Percentiles rank a stretch among this genome's conserved stretches.
These are phyloP conservation scores for Cloeon dipterum DNA, from an alignment of 2,888 invertebrate genomes.

Conservation along the genomic window DNA sequence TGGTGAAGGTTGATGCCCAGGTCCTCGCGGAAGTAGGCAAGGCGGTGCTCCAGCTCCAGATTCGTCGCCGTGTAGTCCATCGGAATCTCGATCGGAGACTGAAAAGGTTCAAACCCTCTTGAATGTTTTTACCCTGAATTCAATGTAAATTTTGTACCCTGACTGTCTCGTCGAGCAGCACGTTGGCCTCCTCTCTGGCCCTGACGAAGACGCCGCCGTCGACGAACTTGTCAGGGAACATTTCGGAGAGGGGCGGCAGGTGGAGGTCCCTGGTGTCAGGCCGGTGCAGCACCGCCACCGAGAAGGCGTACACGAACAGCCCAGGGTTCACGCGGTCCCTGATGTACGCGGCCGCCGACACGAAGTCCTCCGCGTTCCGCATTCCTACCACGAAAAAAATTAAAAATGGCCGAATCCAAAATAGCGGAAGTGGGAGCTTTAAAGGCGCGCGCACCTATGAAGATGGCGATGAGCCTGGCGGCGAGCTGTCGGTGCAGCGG, in stretches of 20 bases:
- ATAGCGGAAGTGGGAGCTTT: no score
- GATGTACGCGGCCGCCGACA: constrained; percentile 43
- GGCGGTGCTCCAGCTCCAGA: constrained; percentile 49
- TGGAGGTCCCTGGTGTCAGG: constrained; percentile 42
- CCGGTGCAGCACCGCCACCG: constrained; percentile 52
- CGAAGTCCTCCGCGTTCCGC: constrained; percentile 39
- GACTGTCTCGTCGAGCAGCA: constrained; percentile 19
- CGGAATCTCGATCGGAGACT: constrained; percentile 45
- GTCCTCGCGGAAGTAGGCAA: constrained; percentile 71
- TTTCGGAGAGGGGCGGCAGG: constrained; percentile 49
- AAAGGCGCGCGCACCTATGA: no score
- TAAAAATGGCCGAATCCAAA: constrained; percentile 11
- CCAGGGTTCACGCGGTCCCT: constrained; percentile 56
- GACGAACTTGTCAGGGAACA: constrained; percentile 64
- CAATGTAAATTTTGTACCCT: no score
- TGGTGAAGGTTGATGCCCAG: constrained; percentile 69
- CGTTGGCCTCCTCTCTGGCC: constrained; percentile 42
- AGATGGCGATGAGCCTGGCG: background rate
- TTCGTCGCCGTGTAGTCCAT: constrained; percentile 50
- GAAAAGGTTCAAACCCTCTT: constrained; percentile 5
- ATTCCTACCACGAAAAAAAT: constrained; percentile 15
- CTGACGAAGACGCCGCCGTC: constrained; percentile 45
- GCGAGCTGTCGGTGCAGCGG: background rate
- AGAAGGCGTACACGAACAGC: constrained; percentile 54
- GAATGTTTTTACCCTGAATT: background rate